phyloP scores from a whole-genome alignment of 2,113 vertebrate species.

The Calyptomena viridis region DNA sequence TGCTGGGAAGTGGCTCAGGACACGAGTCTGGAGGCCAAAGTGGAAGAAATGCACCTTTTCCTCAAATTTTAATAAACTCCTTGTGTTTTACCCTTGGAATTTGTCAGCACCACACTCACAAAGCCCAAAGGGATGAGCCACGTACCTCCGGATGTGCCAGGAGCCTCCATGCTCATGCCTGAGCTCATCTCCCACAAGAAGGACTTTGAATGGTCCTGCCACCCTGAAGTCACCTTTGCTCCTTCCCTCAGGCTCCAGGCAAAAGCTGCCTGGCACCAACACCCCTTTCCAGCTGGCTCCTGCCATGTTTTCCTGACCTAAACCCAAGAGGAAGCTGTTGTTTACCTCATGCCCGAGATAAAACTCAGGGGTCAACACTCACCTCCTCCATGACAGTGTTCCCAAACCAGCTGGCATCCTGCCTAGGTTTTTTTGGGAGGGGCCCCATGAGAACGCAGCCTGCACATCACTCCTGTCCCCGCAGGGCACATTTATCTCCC shows the following conservation, averaged over 20 bases:
- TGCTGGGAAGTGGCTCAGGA: neutral
- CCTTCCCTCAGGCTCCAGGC: fast-evolving
- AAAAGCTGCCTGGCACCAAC: fast-evolving
- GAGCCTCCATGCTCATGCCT: fast-evolving
- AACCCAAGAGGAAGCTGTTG: neutral
- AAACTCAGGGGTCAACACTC: fast-evolving
- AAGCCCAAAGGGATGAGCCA: neutral
- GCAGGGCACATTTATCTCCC: neutral
- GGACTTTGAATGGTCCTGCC: fast-evolving
- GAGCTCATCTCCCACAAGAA: fast-evolving
- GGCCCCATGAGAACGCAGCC: neutral
- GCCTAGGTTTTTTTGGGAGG: neutral
- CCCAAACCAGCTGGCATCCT: neutral
- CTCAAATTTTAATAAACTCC: fast-evolving
- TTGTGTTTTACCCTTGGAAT: neutral
- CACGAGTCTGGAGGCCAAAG: neutral
- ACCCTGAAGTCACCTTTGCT: neutral
- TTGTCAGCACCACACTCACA: fast-evolving
- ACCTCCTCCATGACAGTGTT: neutral
- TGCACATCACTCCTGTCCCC: neutral
- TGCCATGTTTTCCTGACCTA: neutral
- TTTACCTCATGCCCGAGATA: neutral
- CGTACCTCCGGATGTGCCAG: neutral
- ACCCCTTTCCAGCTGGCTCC: neutral
- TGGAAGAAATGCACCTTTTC: neutral